These are phyloP conservation scores for Capitella teleta DNA, from an alignment of 1,140 invertebrate genomes.

Conservation along the genomic window DNA sequence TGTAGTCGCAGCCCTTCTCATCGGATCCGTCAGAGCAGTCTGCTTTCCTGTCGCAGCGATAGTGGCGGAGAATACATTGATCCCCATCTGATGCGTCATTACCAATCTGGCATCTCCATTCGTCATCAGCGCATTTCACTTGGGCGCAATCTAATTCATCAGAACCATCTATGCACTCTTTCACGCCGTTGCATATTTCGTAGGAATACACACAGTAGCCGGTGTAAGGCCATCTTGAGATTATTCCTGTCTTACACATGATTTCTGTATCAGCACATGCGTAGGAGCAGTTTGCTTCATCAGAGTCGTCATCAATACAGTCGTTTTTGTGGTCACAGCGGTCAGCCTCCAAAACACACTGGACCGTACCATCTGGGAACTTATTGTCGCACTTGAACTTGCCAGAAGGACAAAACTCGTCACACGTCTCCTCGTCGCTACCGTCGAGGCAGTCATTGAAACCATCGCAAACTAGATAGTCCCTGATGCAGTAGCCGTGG, in stretches of 20 bases:
- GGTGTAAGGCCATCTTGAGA: not conserved
- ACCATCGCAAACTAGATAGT: not conserved
- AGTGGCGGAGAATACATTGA: not conserved
- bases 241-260: not conserved
- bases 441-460: conserved; percentile 8
- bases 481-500: not conserved
- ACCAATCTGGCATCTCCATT: not conserved
- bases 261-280: not conserved
- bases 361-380: not conserved
- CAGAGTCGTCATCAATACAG: not conserved
- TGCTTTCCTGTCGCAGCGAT: not conserved
- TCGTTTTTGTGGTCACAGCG: not conserved
- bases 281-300: conserved; percentile 2
- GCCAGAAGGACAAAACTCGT: not conserved
- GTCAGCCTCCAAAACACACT: not conserved
- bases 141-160: conserved; percentile 1
- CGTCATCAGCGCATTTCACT: not conserved
- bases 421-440: conserved; percentile 7
- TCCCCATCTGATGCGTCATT: not conserved
- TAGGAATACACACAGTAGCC: conserved; percentile 1
- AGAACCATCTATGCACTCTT: conserved; percentile 3
- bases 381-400: not conserved
- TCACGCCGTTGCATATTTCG: not conserved
- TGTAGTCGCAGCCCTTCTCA: conserved; percentile 4
- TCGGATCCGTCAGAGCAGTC: conserved; percentile 7